phyloP scores from a whole-genome alignment of 2,888 invertebrate species.

The Plusia festucae region DNA sequence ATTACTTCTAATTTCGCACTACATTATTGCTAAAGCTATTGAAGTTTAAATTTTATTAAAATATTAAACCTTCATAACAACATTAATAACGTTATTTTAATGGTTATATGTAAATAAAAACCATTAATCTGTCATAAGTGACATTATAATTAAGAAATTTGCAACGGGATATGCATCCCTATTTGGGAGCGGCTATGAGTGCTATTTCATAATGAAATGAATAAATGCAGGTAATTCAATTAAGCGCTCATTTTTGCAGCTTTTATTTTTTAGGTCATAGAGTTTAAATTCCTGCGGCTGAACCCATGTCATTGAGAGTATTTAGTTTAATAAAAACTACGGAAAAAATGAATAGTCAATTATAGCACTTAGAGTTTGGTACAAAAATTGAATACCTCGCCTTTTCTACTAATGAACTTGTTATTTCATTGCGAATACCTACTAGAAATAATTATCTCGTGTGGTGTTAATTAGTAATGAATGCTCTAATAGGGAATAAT shows the following conservation, averaged over 20 bases:
- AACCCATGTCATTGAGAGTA: conserved; percentile 32
- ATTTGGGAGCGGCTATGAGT: conserved; percentile 47
- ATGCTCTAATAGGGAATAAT: conserved; percentile 35
- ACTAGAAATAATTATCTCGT: conserved; percentile 39
- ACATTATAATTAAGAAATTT: conserved; percentile 53
- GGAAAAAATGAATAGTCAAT: conserved; percentile 12
- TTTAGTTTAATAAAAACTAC: conserved; percentile 28
- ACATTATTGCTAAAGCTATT: conserved; percentile 14
- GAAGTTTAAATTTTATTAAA: conserved; percentile 1
- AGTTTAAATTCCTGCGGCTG: conserved; percentile 22
- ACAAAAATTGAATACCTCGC: conserved; percentile 24
- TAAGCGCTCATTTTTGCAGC: conserved; percentile 37
- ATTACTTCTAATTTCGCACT: conserved; percentile 26
- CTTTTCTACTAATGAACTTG: conserved; percentile 42
- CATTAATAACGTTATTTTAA: conserved; percentile 12
- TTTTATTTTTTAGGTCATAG: conserved; percentile 42
- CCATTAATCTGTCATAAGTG: conserved; percentile 37
- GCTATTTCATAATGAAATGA: conserved; percentile 58
- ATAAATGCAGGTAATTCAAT: conserved; percentile 60
- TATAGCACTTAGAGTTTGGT: conserved; percentile 4
- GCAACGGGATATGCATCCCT: conserved; percentile 39
- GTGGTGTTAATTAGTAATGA: conserved; percentile 34
- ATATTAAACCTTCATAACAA: conserved; percentile 2
- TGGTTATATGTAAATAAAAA: conserved; percentile 29
- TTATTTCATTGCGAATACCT: conserved; percentile 32